Percentiles rank a stretch among this genome's conserved stretches.
These are phyloP conservation scores for Coregonus suidteri DNA, from an alignment of 2,797 vertebrate species.

Conservation along the genomic window DNA sequence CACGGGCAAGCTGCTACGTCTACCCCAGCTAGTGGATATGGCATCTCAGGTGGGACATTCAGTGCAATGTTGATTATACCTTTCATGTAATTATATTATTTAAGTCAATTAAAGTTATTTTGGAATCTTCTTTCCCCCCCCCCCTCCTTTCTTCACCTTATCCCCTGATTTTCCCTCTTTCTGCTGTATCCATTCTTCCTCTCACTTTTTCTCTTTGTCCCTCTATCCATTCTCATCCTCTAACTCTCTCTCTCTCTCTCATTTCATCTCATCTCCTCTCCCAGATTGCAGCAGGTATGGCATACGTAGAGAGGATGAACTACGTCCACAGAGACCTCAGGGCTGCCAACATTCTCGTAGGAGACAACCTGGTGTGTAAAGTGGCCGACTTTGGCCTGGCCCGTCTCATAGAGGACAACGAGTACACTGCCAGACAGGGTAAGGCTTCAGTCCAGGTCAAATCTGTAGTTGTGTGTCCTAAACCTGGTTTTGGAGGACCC, in stretches of 20 bases:
- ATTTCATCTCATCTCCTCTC: not conserved
- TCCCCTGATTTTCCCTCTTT: too few species aligned
- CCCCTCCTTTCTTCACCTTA: too few species aligned
- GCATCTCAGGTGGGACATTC: conserved; percentile 88
- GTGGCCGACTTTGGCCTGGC: conserved; percentile 98
- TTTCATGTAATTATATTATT: not conserved
- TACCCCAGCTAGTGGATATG: conserved; percentile 97
- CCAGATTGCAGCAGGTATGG: conserved; percentile 97
- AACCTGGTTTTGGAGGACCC: too few species aligned
- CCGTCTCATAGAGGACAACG: conserved; percentile 97
- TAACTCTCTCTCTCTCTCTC: not conserved
- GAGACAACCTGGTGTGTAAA: conserved; percentile 96
- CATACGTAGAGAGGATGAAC: conserved; percentile 99
- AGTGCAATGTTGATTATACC: not conserved
- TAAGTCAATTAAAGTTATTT: too few species aligned
- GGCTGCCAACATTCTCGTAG: conserved; percentile 97
- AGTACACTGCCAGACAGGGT: conserved; percentile 98
- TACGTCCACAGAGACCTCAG: conserved; percentile 98
- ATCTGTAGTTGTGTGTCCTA: too few species aligned
- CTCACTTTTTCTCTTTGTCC: not conserved
- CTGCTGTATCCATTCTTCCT: too few species aligned
- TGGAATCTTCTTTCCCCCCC: too few species aligned
- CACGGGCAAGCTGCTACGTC: conserved; percentile 92
- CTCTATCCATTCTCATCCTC: not conserved
- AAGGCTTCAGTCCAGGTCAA: conserved; percentile 20